Conservation (phyloP, 2,113 vertebrate genomes). For the Sialia sialis region DNA sequence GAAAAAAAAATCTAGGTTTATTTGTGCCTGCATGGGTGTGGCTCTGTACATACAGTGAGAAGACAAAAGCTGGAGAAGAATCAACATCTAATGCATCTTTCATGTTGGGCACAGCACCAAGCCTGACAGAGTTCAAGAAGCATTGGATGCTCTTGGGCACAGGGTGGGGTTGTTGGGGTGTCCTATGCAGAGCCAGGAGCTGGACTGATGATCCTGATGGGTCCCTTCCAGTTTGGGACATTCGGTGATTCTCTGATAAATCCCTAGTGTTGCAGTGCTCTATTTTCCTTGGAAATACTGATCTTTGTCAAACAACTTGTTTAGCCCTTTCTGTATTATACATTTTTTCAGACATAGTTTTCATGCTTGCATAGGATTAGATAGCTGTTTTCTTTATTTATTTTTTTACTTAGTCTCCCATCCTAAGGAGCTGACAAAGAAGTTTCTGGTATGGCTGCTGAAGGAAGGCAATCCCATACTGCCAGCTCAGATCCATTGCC, state of each 20-base stretch:
- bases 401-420: background rate
- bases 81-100: background rate
- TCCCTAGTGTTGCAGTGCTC: background rate
- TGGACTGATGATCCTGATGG: background rate
- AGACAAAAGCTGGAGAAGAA: background rate
- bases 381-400: background rate
- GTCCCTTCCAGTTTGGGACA: rapidly evolving
- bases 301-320: background rate
- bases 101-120: background rate
- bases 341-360: background rate
- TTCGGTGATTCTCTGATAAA: background rate
- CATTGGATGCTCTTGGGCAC: background rate
- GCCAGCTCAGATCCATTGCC: background rate
- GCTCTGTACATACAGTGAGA: background rate
- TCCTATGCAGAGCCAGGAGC: background rate
- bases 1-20: background rate
- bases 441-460: background rate
- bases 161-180: background rate
- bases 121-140: background rate
- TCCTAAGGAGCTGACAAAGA: background rate
- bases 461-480: background rate
- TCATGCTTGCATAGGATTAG: background rate
- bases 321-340: background rate
- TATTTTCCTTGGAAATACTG: background rate
- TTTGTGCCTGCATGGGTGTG: background rate